Percentiles rank a stretch among this genome's conserved stretches.
These are phyloP conservation scores for Heliothis virescens DNA, from an alignment of 1,140 invertebrate species.

Conservation along the genomic window DNA sequence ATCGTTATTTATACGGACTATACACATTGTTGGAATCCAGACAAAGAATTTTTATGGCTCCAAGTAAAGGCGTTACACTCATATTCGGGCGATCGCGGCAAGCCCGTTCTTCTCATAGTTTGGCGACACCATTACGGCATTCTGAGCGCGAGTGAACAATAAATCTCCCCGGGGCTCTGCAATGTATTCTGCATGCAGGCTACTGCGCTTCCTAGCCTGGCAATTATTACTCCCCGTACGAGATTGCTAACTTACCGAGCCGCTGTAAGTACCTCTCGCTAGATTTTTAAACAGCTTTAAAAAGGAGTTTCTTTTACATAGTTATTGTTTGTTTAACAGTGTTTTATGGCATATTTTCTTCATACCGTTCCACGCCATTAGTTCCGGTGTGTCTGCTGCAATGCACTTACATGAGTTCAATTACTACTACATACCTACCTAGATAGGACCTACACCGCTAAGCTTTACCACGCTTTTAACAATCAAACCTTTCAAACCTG, in stretches of 20 bases:
- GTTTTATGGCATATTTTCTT: background rate
- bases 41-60: conserved; percentile 68
- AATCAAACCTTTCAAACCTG: conserved; percentile 43
- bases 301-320: background rate
- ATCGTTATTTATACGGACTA: conserved; percentile 20
- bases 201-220: conserved; percentile 61
- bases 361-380: background rate
- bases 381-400: background rate
- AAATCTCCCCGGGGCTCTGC: conserved; percentile 66
- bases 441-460: background rate
- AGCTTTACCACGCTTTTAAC: conserved; percentile 16
- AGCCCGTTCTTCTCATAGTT: conserved; percentile 60
- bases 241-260: conserved; percentile 66
- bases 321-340: background rate
- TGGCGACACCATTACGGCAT: conserved; percentile 69
- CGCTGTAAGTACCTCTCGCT: conserved; percentile 17
- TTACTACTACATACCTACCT: background rate
- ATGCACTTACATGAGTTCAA: no score
- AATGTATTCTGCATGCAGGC: conserved; percentile 71
- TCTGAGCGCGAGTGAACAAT: conserved; percentile 67
- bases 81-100: conserved; percentile 60
- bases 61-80: conserved; percentile 62
- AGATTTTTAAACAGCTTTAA: conserved; percentile 24
- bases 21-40: conserved; percentile 39
- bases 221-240: conserved; percentile 62